phyloP scores from a whole-genome alignment of 2,113 vertebrate genomes.

The Mormoops blainvillei region DNA sequence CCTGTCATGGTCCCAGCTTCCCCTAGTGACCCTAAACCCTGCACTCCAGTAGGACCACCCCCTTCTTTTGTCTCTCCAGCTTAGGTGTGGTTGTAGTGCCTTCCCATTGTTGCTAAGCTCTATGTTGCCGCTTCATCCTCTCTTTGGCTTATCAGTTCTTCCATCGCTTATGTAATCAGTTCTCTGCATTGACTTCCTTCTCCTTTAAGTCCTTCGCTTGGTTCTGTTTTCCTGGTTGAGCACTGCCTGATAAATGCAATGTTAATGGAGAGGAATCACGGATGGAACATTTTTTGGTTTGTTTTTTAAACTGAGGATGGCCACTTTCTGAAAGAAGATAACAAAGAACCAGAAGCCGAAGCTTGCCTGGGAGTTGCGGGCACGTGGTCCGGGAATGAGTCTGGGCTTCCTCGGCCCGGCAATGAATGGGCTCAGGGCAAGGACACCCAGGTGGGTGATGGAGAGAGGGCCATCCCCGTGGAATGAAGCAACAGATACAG shows the following conservation, averaged over 20 bases:
- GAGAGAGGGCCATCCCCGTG: neutral
- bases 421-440: neutral
- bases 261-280: neutral
- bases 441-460: neutral
- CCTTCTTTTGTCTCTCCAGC: neutral
- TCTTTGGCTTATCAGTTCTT: neutral
- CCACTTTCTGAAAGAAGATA: neutral
- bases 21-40: neutral
- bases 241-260: neutral
- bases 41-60: neutral
- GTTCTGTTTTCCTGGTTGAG: conserved; percentile 4
- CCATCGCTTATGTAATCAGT: neutral
- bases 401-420: neutral
- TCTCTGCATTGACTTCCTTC: neutral
- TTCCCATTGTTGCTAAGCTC: neutral
- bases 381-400: neutral
- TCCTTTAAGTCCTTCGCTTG: neutral
- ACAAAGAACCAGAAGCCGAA: neutral
- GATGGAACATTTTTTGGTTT: neutral
- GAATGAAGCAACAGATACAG: neutral
- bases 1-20: neutral
- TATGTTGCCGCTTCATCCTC: neutral
- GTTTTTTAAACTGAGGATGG: neutral
- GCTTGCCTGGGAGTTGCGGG: neutral
- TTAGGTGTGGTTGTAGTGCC: neutral